Evolutionary conservation across 2,888 invertebrate species (phyloP), one percentile per base, ranked within the genome.

Genomic region (Acleris holmiana): DNA sequence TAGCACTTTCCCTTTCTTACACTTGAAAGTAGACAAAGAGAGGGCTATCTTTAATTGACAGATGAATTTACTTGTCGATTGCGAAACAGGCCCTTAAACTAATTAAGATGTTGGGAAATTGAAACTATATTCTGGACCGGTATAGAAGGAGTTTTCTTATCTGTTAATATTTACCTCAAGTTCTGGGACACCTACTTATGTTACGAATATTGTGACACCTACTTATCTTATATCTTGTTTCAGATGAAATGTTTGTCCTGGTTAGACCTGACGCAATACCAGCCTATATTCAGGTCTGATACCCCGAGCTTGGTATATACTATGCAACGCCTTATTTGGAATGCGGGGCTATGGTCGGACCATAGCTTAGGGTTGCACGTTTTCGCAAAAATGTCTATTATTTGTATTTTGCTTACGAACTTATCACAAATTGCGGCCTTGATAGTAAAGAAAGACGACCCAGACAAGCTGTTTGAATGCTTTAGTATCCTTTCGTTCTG

Each of bases 401-500:
- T 76, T 23, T 80, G 80, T 66, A 84, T 80, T 56, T 18, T 84
- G 2, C 19, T 68, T 4, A 77, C 76, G 2, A 82, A 73, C 35
- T 17, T 78, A 1, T 71, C 78, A 7, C 88, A 87, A 73, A 21
- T 80, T 0, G 75, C 83, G 35, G 78, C 71, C 10, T 44, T 89
- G 2, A 61, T 78, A 44, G 69, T 71, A 35, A 77, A 78, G 2
- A 79, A 67, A 50, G 72, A 76, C n/a, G 79, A 89, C 49, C 67
- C 74, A 0, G 76, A 80, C 13, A 78, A 73, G 23, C 69, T 86
- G 0, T 85, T 89, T 55, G 83, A 86, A 74, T 84, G 85, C 66
- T 82, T 86, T 58, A 88, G 89, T 61, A 73, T 86, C 0, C 73
- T 88, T 0, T 78, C 83, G 0, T 90, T 89, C 67, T 84, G 83